These are phyloP conservation scores for Argyresthia albistria DNA, from an alignment of 2,888 invertebrate species.

Conservation along the genomic window DNA sequence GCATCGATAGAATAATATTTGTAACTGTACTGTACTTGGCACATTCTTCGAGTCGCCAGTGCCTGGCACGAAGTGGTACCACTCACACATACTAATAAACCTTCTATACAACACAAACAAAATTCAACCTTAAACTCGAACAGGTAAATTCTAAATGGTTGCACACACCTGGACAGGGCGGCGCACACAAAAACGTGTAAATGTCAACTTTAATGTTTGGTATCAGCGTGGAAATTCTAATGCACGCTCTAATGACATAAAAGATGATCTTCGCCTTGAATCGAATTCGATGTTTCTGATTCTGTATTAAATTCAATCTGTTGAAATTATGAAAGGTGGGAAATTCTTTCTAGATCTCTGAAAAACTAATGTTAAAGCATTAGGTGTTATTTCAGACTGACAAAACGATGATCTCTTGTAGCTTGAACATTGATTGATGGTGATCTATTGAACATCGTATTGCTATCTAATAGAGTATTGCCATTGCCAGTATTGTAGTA, in stretches of 20 bases:
- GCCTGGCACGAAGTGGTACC: not conserved
- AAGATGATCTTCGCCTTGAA: no score
- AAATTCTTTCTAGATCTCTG: no score
- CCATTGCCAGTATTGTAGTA: no score
- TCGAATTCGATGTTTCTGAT: no score
- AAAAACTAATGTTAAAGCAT: no score
- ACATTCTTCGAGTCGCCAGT: not conserved
- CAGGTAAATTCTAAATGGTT: not conserved
- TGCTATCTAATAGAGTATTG: no score
- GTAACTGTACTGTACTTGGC: not conserved
- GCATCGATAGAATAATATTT: not conserved
- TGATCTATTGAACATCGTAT: no score
- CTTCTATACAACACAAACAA: not conserved
- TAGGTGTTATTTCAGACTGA: no score
- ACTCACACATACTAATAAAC: not conserved
- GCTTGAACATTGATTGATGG: no score
- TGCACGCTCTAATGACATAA: not conserved
- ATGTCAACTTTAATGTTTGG: not conserved
- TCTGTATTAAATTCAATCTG: no score
- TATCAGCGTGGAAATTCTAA: not conserved
- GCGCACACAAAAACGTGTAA: not conserved
- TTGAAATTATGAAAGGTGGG: no score
- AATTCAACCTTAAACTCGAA: not conserved
- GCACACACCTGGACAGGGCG: not conserved
- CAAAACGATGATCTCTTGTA: no score